These are phyloP conservation scores for Drosophila robusta DNA, from an alignment of 2,888 invertebrate species.

Conservation along the genomic window DNA sequence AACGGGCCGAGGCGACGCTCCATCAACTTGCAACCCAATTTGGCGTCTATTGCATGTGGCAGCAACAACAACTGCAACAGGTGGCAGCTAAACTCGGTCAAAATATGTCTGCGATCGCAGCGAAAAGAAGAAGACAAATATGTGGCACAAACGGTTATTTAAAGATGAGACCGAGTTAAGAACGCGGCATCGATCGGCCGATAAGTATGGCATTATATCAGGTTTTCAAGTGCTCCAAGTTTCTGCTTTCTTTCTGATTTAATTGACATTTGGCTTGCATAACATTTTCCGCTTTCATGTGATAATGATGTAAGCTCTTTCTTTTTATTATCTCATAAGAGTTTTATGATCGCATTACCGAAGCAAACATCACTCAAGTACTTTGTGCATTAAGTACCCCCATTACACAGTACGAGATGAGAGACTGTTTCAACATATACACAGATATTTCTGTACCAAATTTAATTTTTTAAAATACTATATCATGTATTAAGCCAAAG, in stretches of 20 bases:
- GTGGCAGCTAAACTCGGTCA: constrained; percentile 44
- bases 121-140: constrained; percentile 7
- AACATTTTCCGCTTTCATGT: constrained; percentile 5
- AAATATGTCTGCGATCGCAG: constrained; percentile 13
- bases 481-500: too few relatives aligned
- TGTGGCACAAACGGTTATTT: constrained; percentile 45
- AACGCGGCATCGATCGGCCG: background rate
- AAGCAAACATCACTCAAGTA: too few relatives aligned
- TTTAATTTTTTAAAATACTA: too few relatives aligned
- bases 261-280: constrained; percentile 6
- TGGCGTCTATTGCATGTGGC: constrained; percentile 28
- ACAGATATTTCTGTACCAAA: too few relatives aligned
- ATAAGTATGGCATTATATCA: background rate
- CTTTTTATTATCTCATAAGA: constrained; percentile 2
- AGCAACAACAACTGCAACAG: constrained; percentile 32
- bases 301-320: constrained; percentile 5
- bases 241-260: background rate
- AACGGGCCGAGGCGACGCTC: constrained; percentile 1
- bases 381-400: too few relatives aligned
- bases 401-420: too few relatives aligned
- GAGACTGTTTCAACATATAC: too few relatives aligned
- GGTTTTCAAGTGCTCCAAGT: background rate
- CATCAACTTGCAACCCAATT: constrained; percentile 41
- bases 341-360: constrained; percentile 21
- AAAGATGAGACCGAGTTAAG: constrained; percentile 9